These are phyloP conservation scores for Scarus forsteni DNA, from an alignment of 2,797 vertebrate species.

Conservation along the genomic window DNA sequence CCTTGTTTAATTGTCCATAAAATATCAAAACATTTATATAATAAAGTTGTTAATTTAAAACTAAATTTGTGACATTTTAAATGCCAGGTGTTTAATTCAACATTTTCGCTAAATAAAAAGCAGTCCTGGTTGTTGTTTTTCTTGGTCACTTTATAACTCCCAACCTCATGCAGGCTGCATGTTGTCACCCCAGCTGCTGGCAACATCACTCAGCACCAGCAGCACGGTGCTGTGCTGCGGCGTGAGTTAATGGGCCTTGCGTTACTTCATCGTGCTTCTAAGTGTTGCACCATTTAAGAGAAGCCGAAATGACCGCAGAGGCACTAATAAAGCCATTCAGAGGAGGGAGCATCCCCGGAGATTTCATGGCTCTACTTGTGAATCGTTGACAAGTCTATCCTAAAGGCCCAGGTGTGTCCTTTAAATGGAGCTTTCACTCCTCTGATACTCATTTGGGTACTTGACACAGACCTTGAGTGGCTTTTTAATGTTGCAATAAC, in stretches of 20 bases:
- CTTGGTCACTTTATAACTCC: conserved; percentile 46
- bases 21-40: conserved; percentile 5
- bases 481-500: conserved; percentile 34
- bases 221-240: conserved; percentile 66
- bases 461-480: conserved; percentile 18
- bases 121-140: conserved; percentile 34
- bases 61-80: conserved; percentile 1
- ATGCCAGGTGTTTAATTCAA: conserved; percentile 42
- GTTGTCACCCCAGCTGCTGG: conserved; percentile 82
- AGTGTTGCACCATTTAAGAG: conserved; percentile 85
- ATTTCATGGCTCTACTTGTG: conserved; percentile 57
- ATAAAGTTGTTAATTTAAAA: too few relatives aligned
- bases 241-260: conserved; percentile 83
- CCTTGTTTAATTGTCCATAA: too few relatives aligned
- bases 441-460: conserved; percentile 32
- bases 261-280: conserved; percentile 87
- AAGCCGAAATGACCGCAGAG: conserved; percentile 78
- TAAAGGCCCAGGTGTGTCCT: conserved; percentile 78
- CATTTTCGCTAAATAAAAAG: conserved; percentile 14
- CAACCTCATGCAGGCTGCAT: conserved; percentile 60
- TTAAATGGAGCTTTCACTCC: conserved; percentile 58
- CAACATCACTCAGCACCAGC: conserved; percentile 85
- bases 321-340: conserved; percentile 86
- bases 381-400: conserved; percentile 71
- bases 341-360: conserved; percentile 56